Conservation (phyloP, 2,113 vertebrate genomes). For the Platichthys flesus region DNA sequence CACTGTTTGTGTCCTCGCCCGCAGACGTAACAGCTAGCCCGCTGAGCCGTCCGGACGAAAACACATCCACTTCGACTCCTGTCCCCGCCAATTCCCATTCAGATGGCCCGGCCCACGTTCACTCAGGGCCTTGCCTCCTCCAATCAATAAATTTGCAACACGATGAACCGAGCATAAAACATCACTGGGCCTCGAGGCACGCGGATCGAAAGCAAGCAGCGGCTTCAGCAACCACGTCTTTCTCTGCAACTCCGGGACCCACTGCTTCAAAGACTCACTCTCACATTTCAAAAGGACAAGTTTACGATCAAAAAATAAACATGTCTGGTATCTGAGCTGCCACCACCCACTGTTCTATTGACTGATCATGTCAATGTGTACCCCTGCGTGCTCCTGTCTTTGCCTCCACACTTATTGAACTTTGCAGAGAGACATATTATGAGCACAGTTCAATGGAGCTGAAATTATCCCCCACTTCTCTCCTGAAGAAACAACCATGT, state of each 20-base stretch:
- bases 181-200: slow-evolving; percentile 41
- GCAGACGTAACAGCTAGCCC: slow-evolving; percentile 59
- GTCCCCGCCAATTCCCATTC: slow-evolving; percentile 60
- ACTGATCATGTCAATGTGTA: slow-evolving; percentile 61
- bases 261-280: slow-evolving; percentile 57
- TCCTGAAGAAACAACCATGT: slow-evolving; percentile 40
- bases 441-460: slow-evolving; percentile 55
- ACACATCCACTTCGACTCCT: slow-evolving; percentile 51
- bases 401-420: slow-evolving; percentile 58
- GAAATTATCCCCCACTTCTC: slow-evolving; percentile 37
- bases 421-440: slow-evolving; percentile 56
- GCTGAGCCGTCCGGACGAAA: slow-evolving; percentile 62
- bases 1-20: slow-evolving; percentile 48
- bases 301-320: slow-evolving; percentile 12
- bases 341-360: slow-evolving; percentile 67
- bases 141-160: slow-evolving; percentile 68
- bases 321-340: slow-evolving; percentile 34
- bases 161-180: slow-evolving; percentile 57
- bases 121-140: slow-evolving; percentile 57
- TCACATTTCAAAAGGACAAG: slow-evolving; percentile 61
- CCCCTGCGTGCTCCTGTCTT: slow-evolving; percentile 48
- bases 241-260: slow-evolving; percentile 36
- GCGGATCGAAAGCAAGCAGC: slow-evolving; percentile 60
- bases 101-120: slow-evolving; percentile 49
- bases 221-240: slow-evolving; percentile 41